Conservation (phyloP, 2,113 vertebrate genomes). For the Mormyrus iriodes region DNA sequence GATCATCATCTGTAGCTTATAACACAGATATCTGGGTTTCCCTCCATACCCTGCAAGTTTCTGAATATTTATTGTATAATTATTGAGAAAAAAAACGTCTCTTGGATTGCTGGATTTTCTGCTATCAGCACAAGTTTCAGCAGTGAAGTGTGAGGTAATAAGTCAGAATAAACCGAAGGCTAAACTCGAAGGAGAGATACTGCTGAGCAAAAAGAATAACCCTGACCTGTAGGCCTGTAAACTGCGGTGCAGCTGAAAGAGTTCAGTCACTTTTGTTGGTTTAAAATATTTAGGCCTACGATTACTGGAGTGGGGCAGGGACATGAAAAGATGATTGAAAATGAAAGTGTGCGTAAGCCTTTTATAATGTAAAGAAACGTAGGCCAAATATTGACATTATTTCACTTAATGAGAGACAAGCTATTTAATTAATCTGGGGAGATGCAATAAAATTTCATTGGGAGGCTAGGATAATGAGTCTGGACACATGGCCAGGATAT, state of each 20-base stretch:
- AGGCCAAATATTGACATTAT: not conserved
- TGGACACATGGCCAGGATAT: not conserved
- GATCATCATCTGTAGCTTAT: too few relatives aligned
- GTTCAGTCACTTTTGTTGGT: not conserved
- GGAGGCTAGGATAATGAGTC: not conserved
- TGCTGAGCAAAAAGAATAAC: not conserved
- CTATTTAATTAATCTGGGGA: not conserved
- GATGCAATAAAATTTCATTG: not conserved
- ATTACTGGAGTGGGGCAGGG: not conserved
- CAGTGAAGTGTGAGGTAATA: not conserved
- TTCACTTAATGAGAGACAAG: not conserved
- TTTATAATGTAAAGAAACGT: not conserved
- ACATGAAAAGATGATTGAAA: not conserved
- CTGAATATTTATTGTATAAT: not conserved
- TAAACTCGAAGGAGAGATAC: not conserved
- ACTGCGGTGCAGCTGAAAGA: not conserved
- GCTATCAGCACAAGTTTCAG: not conserved
- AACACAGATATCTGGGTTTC: not conserved
- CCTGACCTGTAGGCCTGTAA: not conserved
- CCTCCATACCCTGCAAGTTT: not conserved
- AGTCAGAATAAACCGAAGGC: not conserved
- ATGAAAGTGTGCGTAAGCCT: not conserved
- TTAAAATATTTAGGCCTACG: not conserved
- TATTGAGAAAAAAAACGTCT: not conserved
- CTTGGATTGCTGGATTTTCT: not conserved